Percentiles rank a stretch among this genome's conserved stretches.
Evolutionary conservation across 2,113 vertebrate genomes (phyloP).

Genomic region (Carassius carassius): DNA sequence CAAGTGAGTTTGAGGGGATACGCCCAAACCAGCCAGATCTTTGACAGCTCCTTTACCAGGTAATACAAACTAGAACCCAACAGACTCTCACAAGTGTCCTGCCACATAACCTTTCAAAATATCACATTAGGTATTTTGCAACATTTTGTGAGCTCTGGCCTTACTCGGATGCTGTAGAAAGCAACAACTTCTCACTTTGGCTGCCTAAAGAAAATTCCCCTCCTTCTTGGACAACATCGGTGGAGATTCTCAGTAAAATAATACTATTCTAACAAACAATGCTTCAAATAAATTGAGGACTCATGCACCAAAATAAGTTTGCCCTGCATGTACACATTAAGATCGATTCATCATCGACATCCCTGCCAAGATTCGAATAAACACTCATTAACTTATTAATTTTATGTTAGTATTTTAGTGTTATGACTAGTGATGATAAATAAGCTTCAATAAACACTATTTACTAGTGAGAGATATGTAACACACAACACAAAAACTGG

Average conservation of each 20-base stretch:
- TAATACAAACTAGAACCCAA: background rate
- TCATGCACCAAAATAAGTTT: background rate
- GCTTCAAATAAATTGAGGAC: background rate
- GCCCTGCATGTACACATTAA: background rate
- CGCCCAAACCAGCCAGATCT: constrained; percentile 41
- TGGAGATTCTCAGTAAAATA: background rate
- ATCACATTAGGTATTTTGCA: background rate
- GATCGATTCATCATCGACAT: background rate
- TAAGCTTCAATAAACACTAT: background rate
- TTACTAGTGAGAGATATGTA: background rate
- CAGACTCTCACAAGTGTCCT: background rate
- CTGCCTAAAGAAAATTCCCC: background rate
- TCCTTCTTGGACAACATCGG: background rate
- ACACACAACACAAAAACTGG: background rate
- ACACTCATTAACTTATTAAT: background rate
- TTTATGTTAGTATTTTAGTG: background rate
- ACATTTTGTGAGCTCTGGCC: background rate
- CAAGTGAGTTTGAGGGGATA: constrained; percentile 23
- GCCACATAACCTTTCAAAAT: background rate
- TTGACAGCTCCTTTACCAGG: constrained; percentile 17
- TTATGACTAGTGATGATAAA: background rate
- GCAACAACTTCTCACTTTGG: constrained; percentile 15
- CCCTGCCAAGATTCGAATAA: background rate
- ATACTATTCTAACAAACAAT: background rate
- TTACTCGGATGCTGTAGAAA: background rate